Conservation (phyloP, 2,113 vertebrate genomes). For the Nanorana parkeri region DNA sequence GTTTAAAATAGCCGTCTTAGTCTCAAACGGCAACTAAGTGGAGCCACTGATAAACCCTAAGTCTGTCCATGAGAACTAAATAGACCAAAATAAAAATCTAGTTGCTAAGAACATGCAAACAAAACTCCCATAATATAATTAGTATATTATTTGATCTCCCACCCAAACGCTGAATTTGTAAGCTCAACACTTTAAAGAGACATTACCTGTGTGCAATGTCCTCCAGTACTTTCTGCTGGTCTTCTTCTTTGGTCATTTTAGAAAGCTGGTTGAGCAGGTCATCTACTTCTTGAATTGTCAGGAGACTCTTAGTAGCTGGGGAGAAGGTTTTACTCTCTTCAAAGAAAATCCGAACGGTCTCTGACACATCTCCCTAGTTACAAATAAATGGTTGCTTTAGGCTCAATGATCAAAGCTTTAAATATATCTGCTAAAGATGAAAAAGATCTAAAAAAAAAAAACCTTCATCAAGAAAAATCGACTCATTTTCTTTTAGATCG, state of each 20-base stretch:
- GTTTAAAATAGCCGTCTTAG: too few relatives aligned
- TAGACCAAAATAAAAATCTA: too few relatives aligned
- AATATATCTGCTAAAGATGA: conserved; percentile 1
- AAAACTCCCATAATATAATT: not conserved
- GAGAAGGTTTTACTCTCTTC: conserved; percentile 89
- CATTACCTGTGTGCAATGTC: conserved; percentile 79
- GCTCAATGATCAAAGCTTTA: too few relatives aligned
- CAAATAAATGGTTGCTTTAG: not conserved
- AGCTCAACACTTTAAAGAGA: too few relatives aligned
- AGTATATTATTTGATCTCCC: not conserved
- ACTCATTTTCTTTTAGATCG: not conserved
- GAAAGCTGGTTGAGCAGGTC: conserved; percentile 84
- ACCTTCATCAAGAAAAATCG: not conserved
- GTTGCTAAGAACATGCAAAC: not conserved
- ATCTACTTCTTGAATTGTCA: conserved; percentile 96
- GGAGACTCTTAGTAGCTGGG: conserved; percentile 88
- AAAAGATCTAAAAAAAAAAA: conserved; percentile 35
- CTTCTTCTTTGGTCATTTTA: conserved; percentile 94
- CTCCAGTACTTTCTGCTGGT: conserved; percentile 91
- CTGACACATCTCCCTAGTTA: conserved; percentile 92
- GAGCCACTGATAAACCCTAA: too few relatives aligned
- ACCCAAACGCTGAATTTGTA: not conserved
- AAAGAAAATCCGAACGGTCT: conserved; percentile 94
- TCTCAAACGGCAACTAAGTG: too few relatives aligned
- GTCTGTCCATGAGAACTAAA: too few relatives aligned